phyloP scores from a whole-genome alignment of 2,888 invertebrate species.

The Elegia similella region DNA sequence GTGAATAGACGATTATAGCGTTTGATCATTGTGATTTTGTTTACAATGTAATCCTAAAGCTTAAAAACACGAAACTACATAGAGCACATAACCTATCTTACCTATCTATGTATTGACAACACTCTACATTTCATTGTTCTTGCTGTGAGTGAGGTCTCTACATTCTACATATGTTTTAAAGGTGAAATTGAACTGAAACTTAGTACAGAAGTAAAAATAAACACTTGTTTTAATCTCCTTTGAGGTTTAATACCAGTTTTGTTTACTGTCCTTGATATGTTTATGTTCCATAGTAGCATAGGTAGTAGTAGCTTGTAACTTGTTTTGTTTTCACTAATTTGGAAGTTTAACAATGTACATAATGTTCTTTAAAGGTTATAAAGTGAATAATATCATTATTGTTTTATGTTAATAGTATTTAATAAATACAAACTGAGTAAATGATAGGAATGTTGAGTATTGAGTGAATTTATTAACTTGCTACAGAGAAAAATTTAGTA shows the following conservation, averaged over 20 bases:
- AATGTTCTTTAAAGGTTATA: no score
- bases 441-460: no score
- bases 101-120: conserved; percentile 3
- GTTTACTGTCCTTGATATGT: neutral
- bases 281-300: neutral
- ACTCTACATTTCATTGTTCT: conserved; percentile 12
- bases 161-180: neutral
- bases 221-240: neutral
- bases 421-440: no score
- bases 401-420: no score
- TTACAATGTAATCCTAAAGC: neutral
- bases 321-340: neutral
- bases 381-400: no score
- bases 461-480: no score
- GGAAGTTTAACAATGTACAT: neutral
- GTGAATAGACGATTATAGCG: neutral
- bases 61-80: neutral
- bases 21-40: neutral
- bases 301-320: neutral
- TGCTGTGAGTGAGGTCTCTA: conserved; percentile 4
- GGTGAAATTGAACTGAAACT: neutral
- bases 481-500: no score
- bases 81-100: conserved; percentile 22
- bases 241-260: neutral
- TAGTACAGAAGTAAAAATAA: neutral